Evolutionary conservation across 2,797 vertebrate species (phyloP).

Genomic region (Sylvia borin): DNA sequence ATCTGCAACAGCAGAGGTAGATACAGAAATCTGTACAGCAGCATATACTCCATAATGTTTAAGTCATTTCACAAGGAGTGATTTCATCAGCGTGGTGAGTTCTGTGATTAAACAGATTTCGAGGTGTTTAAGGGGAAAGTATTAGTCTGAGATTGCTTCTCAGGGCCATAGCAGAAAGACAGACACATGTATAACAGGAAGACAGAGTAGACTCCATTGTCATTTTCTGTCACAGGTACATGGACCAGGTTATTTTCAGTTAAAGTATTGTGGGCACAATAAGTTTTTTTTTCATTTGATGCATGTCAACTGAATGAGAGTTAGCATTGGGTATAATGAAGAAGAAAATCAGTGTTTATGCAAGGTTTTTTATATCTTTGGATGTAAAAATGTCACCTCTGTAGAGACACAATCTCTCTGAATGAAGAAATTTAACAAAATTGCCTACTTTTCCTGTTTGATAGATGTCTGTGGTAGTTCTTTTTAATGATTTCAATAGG

Average conservation of each 20-base stretch:
- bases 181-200: background rate
- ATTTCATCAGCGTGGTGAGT: background rate
- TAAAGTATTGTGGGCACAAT: background rate
- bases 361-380: background rate
- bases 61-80: background rate
- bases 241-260: background rate
- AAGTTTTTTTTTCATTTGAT: background rate
- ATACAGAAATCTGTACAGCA: background rate
- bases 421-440: background rate
- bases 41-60: accelerated
- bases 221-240: background rate
- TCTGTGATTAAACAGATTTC: background rate
- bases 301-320: background rate
- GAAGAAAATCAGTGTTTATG: background rate
- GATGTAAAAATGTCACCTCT: background rate
- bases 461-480: background rate
- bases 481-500: background rate
- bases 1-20: background rate
- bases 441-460: background rate
- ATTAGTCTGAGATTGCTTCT: background rate
- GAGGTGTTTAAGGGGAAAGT: background rate
- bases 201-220: background rate
- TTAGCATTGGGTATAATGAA: background rate
- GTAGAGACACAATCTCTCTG: background rate
- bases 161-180: background rate